Evolutionary conservation across 92 coral and sea anemone genomes (phyloP).

Genomic region (Phenganax stokvisi): DNA sequence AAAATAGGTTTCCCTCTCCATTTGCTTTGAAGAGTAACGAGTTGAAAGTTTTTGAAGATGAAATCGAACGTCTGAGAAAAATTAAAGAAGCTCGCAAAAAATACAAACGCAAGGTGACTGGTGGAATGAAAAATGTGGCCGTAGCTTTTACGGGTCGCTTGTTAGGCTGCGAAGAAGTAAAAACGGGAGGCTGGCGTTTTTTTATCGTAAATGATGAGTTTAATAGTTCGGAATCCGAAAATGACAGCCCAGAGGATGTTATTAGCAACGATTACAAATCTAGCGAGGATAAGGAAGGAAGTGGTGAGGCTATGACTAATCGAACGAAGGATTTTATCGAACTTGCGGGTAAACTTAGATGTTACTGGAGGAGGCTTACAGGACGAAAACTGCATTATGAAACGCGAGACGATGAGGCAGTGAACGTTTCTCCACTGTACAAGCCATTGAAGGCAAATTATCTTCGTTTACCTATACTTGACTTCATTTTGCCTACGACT

Average conservation of each 20-base stretch:
- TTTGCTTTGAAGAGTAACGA: neutral
- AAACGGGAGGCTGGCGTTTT: too few relatives aligned
- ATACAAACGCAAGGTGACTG: neutral
- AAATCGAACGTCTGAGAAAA: neutral
- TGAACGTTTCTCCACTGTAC: constrained; percentile 10
- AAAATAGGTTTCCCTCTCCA: neutral
- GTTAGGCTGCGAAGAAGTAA: too few relatives aligned
- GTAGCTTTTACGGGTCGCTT: too few relatives aligned
- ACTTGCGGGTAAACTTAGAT: neutral
- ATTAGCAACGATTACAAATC: neutral
- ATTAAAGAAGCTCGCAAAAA: neutral
- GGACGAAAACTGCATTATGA: neutral
- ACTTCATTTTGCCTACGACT: constrained; percentile 1
- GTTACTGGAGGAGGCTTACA: neutral
- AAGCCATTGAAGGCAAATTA: neutral
- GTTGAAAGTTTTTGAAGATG: neutral
- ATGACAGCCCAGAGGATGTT: neutral
- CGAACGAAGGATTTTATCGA: neutral
- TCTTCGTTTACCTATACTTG: constrained; percentile 18
- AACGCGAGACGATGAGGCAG: neutral
- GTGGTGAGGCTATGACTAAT: neutral
- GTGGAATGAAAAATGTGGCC: neutral
- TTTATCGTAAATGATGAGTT: too few relatives aligned
- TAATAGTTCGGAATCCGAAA: too few relatives aligned
- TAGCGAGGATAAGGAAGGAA: neutral